These are phyloP conservation scores for Apostichopus parvimensis DNA, from an alignment of 35 echinoderm and acorn worm species.

Conservation along the genomic window DNA sequence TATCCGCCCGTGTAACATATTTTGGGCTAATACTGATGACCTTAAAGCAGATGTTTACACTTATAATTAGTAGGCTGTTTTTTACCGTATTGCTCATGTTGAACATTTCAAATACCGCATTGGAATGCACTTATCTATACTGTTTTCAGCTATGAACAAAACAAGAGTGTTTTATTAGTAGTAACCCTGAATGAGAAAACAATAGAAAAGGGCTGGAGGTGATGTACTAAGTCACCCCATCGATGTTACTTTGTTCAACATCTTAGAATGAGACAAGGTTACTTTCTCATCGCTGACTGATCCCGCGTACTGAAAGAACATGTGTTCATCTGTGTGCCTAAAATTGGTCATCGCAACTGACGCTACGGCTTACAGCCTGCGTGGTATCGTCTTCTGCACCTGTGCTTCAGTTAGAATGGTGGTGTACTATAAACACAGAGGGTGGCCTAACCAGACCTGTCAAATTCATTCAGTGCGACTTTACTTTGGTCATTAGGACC, in stretches of 20 bases:
- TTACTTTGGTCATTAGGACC: background rate
- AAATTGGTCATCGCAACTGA: background rate
- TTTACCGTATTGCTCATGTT: too few relatives aligned
- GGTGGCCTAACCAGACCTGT: constrained; percentile 45
- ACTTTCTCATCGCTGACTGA: background rate
- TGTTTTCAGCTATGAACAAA: too few relatives aligned
- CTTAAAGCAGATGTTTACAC: too few relatives aligned
- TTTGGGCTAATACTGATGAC: too few relatives aligned
- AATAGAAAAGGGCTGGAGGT: background rate
- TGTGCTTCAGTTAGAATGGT: constrained; percentile 6
- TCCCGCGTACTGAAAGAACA: background rate
- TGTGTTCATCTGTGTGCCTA: background rate
- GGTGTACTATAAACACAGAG: constrained; percentile 24
- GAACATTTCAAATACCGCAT: too few relatives aligned
- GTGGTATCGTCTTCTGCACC: background rate
- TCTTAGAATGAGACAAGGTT: background rate
- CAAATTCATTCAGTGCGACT: constrained; percentile 1
- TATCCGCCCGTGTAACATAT: too few relatives aligned
- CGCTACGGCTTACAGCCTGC: background rate
- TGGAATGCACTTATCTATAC: too few relatives aligned
- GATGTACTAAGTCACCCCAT: too few relatives aligned
- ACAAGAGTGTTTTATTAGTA: background rate
- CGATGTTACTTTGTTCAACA: background rate
- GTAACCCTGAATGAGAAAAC: background rate
- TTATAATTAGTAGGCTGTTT: too few relatives aligned